Evolutionary conservation across 2,888 invertebrate species (phyloP), one percentile per base, ranked within the genome.

Genomic region (Pimpla rufipes): DNA sequence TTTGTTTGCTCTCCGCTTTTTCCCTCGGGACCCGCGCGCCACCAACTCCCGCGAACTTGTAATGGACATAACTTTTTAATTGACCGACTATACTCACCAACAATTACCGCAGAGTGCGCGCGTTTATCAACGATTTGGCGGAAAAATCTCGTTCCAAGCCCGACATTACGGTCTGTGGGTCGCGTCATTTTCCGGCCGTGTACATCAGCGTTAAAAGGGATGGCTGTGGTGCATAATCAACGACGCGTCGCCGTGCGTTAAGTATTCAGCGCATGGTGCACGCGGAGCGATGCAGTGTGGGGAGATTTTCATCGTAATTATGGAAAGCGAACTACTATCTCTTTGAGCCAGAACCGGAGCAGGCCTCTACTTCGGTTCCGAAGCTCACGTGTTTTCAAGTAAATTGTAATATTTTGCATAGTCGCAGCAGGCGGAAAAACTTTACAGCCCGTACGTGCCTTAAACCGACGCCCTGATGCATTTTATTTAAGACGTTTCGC

Each of bases 71-170:
- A 64, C 62, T 75, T 75, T 52, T 75, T 75, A 57, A 71, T 71
- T 71, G 42, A 42, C 57, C 57, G 21, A 55, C 40, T 40, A 23
- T 57, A 50, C 40, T 55, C 23, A 6, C 57, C 8, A n/a, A 11
- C n/a, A 23, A 57, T 18, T 40, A 52, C 18, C 55, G 23, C 7
- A 37, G 68, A 40, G 47, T 18, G 45, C 47, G 18, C 13, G 52
- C 40, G 37, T 55, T 57, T 66, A 45, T 47, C 13, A 23, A 42
- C 73, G 37, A 73, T 79, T 73, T 35, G 45, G 42, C 55, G 29
- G 64, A 71, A 78, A 52, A 78, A 78, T 55, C 64, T 78, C 64
- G 35, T 78, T 71, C 64, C 40, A 78, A 73, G 71, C n/a, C 11
- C 13, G n/a, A 62, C 16, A 16, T 66, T 57, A 66, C n/a, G n/a